Evolutionary conservation across 2,797 vertebrate species (phyloP).

Genomic region (Fistularia commersonii): DNA sequence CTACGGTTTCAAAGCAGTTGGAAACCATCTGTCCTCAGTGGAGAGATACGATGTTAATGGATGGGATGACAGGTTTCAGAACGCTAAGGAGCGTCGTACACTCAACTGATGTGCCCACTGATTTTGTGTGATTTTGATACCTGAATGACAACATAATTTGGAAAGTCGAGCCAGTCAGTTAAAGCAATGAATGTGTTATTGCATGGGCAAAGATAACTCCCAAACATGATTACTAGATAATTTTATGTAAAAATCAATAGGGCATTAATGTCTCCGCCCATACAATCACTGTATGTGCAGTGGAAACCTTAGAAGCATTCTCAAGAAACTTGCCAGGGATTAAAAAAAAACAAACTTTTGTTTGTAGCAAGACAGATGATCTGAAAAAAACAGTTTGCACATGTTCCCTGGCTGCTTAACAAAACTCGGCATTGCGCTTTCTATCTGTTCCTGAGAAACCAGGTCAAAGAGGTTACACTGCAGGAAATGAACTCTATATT

Average conservation of each 20-base stretch:
- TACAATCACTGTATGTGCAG: too few species aligned
- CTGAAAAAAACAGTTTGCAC: constrained; percentile 43
- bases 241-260: constrained; percentile 5
- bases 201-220: constrained; percentile 5
- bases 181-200: neutral
- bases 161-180: constrained; percentile 5
- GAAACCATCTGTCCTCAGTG: constrained; percentile 64
- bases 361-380: constrained; percentile 54
- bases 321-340: constrained; percentile 12
- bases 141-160: constrained; percentile 2
- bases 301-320: neutral
- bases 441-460: constrained; percentile 54
- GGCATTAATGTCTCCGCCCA: too few species aligned
- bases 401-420: constrained; percentile 59
- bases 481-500: constrained; percentile 72
- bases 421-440: constrained; percentile 50
- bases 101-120: constrained; percentile 13
- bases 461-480: constrained; percentile 63
- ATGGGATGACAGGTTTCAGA: constrained; percentile 39
- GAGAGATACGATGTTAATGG: constrained; percentile 41
- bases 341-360: constrained; percentile 28
- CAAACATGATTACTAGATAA: constrained; percentile 5
- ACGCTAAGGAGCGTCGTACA: constrained; percentile 29
- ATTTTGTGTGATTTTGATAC: constrained; percentile 20
- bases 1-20: constrained; percentile 70